Conservation (phyloP, 2,113 vertebrate species). For the Atractosteus spatula region DNA sequence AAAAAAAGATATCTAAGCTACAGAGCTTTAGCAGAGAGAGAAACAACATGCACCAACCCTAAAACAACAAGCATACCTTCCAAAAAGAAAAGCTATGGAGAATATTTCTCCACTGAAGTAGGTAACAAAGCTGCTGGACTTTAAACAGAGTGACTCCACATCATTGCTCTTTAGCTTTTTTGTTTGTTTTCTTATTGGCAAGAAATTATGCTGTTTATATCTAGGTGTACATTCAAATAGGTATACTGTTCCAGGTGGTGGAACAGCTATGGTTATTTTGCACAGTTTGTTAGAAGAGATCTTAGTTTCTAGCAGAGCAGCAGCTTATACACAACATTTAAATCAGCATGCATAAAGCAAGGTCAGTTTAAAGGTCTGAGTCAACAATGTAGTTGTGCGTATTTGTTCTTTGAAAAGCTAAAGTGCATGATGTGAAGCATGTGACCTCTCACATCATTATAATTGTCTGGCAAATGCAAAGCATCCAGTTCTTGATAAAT, state of each 20-base stretch:
- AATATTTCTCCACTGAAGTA: not conserved
- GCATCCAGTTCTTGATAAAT: not conserved
- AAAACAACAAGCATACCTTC: constrained; percentile 23
- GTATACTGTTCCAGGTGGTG: too few relatives aligned
- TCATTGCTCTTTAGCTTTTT: not conserved
- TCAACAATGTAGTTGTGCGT: not conserved
- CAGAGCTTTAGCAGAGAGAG: constrained; percentile 76
- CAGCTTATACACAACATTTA: not conserved
- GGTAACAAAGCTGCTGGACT: not conserved
- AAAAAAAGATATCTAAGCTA: constrained; percentile 84
- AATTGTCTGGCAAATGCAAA: not conserved
- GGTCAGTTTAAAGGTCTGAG: not conserved
- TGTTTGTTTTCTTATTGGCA: not conserved
- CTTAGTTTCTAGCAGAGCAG: too few relatives aligned
- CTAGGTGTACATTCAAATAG: too few relatives aligned
- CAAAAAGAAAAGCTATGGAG: constrained; percentile 37
- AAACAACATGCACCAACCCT: constrained; percentile 37
- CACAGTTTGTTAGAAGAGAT: too few relatives aligned
- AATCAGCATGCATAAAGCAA: not conserved
- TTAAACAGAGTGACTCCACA: not conserved
- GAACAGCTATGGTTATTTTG: too few relatives aligned
- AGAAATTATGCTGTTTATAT: too few relatives aligned
- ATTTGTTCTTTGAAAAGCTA: not conserved
- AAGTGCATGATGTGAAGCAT: not conserved
- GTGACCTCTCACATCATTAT: not conserved